Evolutionary conservation across 1,140 invertebrate genomes (phyloP), one percentile per base, ranked within the genome.

Genomic region (Eriosoma lanigerum): DNA sequence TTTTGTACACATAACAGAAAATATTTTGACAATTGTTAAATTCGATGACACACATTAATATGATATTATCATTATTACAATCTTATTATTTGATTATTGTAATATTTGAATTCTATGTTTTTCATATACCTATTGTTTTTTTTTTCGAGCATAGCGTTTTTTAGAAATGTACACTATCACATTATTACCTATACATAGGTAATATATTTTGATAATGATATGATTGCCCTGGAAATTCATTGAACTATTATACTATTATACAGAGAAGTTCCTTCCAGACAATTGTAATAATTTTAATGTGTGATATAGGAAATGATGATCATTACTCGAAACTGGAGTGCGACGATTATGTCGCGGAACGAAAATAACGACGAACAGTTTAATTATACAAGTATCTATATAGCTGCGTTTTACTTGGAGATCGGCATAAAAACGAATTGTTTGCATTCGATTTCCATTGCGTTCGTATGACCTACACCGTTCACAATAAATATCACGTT

Each of bases 401-500:
- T 48, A 21, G 38, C 13, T 68, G 21, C 13, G 44, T 68, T 68
- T 68, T 38, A 6, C 8, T 64, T n/a, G 8, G 17, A 32, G 17
- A n/a, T 64, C 29, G 29, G 29, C 19, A 13, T 32, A 17, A 64
- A 38, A 64, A 64, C 29, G 17, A 32, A 64, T 32, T 38, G 60
- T 64, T 64, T 15, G 38, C 64, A 15, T 68, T 68, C 21, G 64
- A 24, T 68, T 68, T 68, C 12, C 64, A 24, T 46, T 46, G 12
- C n/a, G 38, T 46, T 46, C 44, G 32, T 46, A 19, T 68, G 64
- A 68, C 64, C 64, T 68, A 68, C 64, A 68, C 38, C n/a, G 38
- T 38, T 21, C 1, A 12, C 4, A 44, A 9, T 46, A 46, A 10
- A 21, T 15, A 24, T 46, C n/a, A 66, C 62, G 19, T 21, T 38